Conservation (phyloP, 2,113 vertebrate genomes). For the Pandion haliaetus region DNA sequence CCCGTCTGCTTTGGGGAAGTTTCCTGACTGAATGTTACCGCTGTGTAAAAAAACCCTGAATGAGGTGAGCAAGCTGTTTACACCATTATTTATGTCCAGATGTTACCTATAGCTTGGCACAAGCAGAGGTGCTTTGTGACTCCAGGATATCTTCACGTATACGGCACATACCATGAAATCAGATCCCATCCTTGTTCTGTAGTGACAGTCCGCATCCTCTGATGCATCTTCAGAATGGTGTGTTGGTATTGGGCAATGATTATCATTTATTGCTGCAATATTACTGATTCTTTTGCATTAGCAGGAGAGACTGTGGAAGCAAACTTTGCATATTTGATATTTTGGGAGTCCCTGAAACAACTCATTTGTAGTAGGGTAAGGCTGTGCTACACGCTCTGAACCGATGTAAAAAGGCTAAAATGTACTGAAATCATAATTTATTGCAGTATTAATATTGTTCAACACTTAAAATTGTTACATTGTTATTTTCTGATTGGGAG, state of each 20-base stretch:
- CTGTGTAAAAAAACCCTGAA: not conserved
- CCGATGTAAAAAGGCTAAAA: not conserved
- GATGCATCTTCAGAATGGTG: not conserved
- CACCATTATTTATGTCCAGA: not conserved
- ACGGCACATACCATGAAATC: not conserved
- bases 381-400: not conserved
- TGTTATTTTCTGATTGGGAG: slow-evolving; percentile 62
- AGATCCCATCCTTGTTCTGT: not conserved
- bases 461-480: slow-evolving; percentile 30
- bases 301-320: not conserved
- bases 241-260: not conserved
- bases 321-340: not conserved
- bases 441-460: slow-evolving; percentile 44
- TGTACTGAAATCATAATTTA: slow-evolving; percentile 19
- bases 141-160: not conserved
- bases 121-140: not conserved
- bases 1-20: not conserved
- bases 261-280: not conserved
- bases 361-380: not conserved
- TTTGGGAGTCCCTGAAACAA: not conserved
- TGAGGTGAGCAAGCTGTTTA: not conserved
- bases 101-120: not conserved
- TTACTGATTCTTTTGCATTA: not conserved
- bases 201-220: too few relatives aligned
- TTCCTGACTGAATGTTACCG: not conserved